Percentiles rank a stretch among this genome's conserved stretches.
Conservation (phyloP, 35 echinoderm and acorn worm genomes). For the Ophiothrix spiculata region DNA sequence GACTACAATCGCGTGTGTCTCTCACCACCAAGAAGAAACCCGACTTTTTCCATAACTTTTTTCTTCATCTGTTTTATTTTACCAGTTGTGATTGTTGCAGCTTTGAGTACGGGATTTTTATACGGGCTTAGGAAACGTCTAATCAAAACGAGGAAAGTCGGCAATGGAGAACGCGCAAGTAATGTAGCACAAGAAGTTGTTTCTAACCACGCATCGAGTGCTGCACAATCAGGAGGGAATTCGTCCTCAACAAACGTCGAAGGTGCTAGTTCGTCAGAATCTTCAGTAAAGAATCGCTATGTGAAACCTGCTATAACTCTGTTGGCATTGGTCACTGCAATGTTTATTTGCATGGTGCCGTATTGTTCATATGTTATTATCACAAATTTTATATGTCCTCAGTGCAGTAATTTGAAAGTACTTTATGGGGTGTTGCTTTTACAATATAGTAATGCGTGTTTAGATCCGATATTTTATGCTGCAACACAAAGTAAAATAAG, state of each 20-base stretch:
- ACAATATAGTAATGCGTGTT: constrained; percentile 9
- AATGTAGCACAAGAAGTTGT: background rate
- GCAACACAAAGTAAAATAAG: constrained; percentile 30
- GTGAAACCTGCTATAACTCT: constrained; percentile 19
- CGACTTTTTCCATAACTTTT: background rate
- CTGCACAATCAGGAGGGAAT: background rate
- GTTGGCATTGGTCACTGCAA: constrained; percentile 2
- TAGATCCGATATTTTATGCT: constrained; percentile 26
- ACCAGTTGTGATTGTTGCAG: background rate
- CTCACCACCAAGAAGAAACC: background rate
- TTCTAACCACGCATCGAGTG: background rate
- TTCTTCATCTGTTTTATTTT: background rate
- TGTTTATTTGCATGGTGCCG: constrained; percentile 1
- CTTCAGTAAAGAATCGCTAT: background rate
- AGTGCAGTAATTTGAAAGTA: background rate
- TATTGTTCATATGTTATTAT: constrained; percentile 3
- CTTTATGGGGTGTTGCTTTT: background rate
- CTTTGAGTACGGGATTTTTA: background rate
- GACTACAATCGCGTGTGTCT: background rate
- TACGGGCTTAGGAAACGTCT: background rate
- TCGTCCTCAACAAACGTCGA: background rate
- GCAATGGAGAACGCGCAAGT: background rate
- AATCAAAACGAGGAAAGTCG: background rate
- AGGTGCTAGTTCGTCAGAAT: background rate
- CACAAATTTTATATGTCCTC: background rate